These are phyloP conservation scores for Alces alces DNA, from an alignment of 2,113 vertebrate genomes.

Conservation along the genomic window DNA sequence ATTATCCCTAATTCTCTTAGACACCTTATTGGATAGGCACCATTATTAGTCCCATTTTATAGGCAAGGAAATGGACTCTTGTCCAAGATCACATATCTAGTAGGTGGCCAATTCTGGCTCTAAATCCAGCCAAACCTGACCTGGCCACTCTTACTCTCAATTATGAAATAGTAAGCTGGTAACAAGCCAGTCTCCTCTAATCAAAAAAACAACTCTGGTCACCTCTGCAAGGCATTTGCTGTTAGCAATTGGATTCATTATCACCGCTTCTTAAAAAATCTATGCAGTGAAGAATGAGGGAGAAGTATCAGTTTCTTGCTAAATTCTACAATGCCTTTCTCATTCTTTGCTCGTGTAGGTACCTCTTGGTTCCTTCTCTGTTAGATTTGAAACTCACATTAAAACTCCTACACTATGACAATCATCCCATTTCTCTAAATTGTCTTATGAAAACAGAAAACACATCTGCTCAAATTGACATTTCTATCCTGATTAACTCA, in stretches of 20 bases:
- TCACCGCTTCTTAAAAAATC: neutral
- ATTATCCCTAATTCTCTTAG: neutral
- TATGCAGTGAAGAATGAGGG: neutral
- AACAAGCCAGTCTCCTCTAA: neutral
- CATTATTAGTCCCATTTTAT: neutral
- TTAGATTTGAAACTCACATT: conserved; percentile 3
- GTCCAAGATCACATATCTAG: neutral
- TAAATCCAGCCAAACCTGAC: neutral
- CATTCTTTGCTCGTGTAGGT: neutral
- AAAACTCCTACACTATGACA: conserved; percentile 25
- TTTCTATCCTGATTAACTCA: neutral
- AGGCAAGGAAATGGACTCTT: neutral
- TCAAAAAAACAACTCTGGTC: neutral
- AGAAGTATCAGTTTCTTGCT: neutral
- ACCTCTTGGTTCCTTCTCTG: neutral
- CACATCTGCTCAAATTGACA: conserved; percentile 4
- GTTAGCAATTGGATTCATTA: neutral
- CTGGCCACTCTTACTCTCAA: neutral
- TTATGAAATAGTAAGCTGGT: neutral
- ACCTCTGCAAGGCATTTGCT: neutral
- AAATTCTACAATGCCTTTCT: neutral
- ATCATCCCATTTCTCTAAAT: neutral
- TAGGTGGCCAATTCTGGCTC: neutral
- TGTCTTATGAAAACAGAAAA: conserved; percentile 23
- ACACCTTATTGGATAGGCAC: neutral